phyloP scores from a whole-genome alignment of 2,797 vertebrate genomes.

The Limosa lapponica region DNA sequence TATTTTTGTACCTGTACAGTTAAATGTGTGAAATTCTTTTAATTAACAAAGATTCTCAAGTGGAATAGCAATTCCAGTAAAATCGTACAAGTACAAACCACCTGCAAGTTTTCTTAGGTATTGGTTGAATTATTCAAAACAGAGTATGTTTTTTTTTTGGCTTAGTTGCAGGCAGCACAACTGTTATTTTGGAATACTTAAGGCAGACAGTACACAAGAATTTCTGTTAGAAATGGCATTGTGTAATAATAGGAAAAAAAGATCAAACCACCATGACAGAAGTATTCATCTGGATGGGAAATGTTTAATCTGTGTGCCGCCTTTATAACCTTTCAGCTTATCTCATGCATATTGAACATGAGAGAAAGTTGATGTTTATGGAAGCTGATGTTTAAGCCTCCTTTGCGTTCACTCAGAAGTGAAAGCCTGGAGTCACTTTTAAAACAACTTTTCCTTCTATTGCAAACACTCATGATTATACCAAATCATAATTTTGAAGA shows the following conservation, averaged over 20 bases:
- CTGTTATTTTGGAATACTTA: not conserved
- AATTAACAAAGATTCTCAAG: not conserved
- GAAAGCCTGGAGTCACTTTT: not conserved
- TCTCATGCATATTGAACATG: not conserved
- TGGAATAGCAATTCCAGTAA: not conserved
- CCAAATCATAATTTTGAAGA: not conserved
- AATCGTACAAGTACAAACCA: not conserved
- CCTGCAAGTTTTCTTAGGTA: not conserved
- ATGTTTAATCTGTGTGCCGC: accelerated
- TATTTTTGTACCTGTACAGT: not conserved
- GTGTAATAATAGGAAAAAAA: not conserved
- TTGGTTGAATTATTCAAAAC: not conserved
- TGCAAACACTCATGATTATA: not conserved
- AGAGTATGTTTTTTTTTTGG: accelerated
- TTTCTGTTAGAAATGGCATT: not conserved
- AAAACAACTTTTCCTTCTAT: not conserved
- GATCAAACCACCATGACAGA: not conserved
- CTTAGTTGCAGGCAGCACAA: not conserved
- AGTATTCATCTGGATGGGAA: not conserved
- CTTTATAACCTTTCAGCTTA: not conserved
- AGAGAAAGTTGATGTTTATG: not conserved
- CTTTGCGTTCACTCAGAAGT: not conserved
- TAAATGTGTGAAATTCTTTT: not conserved
- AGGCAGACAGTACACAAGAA: not conserved
- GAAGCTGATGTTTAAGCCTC: not conserved